Percentiles rank a stretch among this genome's conserved stretches.
phyloP scores from a whole-genome alignment of 2,888 invertebrate genomes.

The Zaprionus lineosus region DNA sequence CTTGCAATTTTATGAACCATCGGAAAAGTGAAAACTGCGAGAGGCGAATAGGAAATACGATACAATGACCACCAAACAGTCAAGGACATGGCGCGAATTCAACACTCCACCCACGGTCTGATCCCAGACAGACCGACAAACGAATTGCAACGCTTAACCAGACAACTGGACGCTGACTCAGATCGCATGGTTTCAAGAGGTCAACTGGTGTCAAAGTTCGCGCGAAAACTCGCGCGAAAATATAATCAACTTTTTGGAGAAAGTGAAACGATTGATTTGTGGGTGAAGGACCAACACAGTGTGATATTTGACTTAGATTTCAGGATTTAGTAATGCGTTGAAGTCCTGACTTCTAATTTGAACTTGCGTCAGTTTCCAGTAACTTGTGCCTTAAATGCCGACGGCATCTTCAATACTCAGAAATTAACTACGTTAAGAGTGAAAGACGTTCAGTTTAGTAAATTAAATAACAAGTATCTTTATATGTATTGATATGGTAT shows the following conservation, averaged over 20 bases:
- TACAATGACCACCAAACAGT: slow-evolving; percentile 59
- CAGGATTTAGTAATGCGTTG: neutral
- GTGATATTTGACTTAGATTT: no score
- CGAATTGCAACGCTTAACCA: no score
- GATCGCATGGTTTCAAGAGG: slow-evolving; percentile 35
- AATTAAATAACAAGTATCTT: no score
- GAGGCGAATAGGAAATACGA: slow-evolving; percentile 46
- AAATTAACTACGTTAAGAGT: no score
- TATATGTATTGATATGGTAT: no score
- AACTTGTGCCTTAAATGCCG: no score
- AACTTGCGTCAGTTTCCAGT: no score
- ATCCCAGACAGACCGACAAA: no score
- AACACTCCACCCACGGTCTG: neutral
- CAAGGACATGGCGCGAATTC: slow-evolving; percentile 71
- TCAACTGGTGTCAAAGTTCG: slow-evolving; percentile 57
- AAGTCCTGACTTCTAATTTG: no score
- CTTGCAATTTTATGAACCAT: slow-evolving; percentile 68
- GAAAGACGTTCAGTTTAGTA: no score
- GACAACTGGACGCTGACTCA: slow-evolving; percentile 29
- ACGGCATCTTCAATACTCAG: no score
- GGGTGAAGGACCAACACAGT: neutral
- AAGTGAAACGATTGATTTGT: slow-evolving; percentile 67
- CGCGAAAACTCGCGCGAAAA: slow-evolving; percentile 56
- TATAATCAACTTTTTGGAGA: slow-evolving; percentile 72
- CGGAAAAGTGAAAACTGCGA: slow-evolving; percentile 64